phyloP scores from a whole-genome alignment of 1,140 invertebrate genomes.

The Lasaia peninsularis region DNA sequence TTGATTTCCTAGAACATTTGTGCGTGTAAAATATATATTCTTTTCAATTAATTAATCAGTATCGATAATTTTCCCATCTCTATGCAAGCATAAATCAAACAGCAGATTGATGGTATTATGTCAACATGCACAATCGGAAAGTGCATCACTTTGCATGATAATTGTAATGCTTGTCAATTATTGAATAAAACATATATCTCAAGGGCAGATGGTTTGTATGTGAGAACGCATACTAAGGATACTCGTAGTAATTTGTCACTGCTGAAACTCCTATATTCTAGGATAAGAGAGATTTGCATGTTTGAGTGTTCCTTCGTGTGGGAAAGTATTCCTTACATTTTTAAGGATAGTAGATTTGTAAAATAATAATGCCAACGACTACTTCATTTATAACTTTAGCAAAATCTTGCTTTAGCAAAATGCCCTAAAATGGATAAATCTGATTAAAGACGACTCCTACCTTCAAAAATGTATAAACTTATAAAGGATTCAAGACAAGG shows the following conservation, averaged over 20 bases:
- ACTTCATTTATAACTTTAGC: no score
- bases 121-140: constrained; percentile 67
- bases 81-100: constrained; percentile 52
- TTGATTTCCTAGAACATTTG: background rate
- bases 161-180: constrained; percentile 63
- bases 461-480: no score
- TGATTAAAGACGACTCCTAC: no score
- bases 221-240: constrained; percentile 42
- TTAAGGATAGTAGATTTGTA: background rate
- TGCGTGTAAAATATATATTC: background rate
- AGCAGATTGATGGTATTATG: constrained; percentile 70
- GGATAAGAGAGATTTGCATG: constrained; percentile 48
- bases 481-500: no score
- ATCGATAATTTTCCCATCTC: constrained; percentile 18
- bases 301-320: constrained; percentile 33
- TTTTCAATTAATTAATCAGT: background rate
- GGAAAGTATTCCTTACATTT: constrained; percentile 25
- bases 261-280: constrained; percentile 45
- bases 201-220: constrained; percentile 47
- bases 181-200: constrained; percentile 59
- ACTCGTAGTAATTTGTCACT: constrained; percentile 62
- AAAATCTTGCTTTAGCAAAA: no score
- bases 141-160: constrained; percentile 62
- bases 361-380: no score
- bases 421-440: no score